A percentile compares a stretch with the other conserved stretches of the same genome.
These are phyloP conservation scores for Syndactyla subalaris DNA, from an alignment of 2,797 vertebrate species.

Conservation along the genomic window DNA sequence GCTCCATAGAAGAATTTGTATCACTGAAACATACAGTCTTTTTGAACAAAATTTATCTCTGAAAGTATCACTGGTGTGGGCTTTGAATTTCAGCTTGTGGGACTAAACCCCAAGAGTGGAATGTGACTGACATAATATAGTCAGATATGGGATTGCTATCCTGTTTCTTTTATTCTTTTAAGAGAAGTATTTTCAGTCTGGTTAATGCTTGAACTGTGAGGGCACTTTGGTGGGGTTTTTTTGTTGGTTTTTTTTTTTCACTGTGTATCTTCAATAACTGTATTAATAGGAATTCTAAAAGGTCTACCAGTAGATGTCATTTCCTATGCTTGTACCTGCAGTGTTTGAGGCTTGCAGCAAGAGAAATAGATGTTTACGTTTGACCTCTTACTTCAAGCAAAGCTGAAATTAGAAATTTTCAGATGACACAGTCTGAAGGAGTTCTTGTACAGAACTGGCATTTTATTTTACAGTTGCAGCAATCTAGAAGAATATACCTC, in stretches of 20 bases:
- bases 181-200: neutral
- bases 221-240: neutral
- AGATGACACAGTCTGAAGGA: neutral
- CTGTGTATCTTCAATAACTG: neutral
- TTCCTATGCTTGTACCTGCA: neutral
- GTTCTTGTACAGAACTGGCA: neutral
- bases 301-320: neutral
- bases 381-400: neutral
- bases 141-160: neutral
- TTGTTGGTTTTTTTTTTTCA: neutral
- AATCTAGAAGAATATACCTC: neutral
- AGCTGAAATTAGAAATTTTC: neutral
- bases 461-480: neutral
- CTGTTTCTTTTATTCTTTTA: neutral
- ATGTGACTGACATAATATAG: rapidly evolving
- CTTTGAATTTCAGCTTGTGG: neutral
- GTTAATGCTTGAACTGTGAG: neutral
- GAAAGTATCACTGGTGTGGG: neutral
- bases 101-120: neutral
- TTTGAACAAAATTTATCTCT: neutral
- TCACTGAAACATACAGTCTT: neutral
- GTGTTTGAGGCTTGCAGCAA: neutral
- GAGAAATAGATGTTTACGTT: neutral
- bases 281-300: neutral
- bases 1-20: neutral